Base-by-base conservation (phyloP, 2,797 vertebrate species). In the Salmo trutta region DNA sequence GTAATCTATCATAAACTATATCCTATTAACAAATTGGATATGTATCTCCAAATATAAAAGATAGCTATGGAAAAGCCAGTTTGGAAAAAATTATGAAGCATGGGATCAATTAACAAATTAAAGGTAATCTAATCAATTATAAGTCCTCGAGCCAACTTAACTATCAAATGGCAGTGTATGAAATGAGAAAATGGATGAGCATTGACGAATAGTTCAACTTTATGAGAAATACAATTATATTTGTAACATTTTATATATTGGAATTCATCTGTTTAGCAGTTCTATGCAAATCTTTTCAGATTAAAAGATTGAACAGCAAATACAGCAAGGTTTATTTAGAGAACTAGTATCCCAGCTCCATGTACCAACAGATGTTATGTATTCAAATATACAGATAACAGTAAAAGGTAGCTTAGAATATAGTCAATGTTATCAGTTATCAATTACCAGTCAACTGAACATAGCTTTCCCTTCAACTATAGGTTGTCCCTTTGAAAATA, bases 171-270 rank as follows among this genome's bases (percentile, higher is more conserved):
- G n/a, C 6, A 77, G 54, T 69, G 33, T 80, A 82, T n/a, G 78
- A 79, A 71, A 21, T 19, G 74, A 17, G 29, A 73, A 16, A 8
- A 27, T 0, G 33, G 29, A 53, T 54, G 68, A 27, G 75, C 70
- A 73, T 71, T 64, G 80, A 84, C 81, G 82, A 86, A 88, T 91
- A 92, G 88, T 92, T 90, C 89, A 90, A 91, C 84, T 92, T 92
- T 92, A 93, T 92, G 88, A 74, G 90, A 77, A 90, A 87, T 90
- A 86, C 91, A 90, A 86, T 84, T 79, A 90, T 88, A 83, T 88
- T 81, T 88, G 84, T 83, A 92, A 87, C 86, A 82, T 77, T 77
- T 86, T 89, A 81, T 88, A 83, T 78, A 88, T 67, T 24, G 86
- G 84, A 91, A 90, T 86, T 71, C 86, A 79, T 84, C 29, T 27